Base-by-base conservation (phyloP, 2,888 invertebrate species). In the Zaprionus obscuricornis region DNA sequence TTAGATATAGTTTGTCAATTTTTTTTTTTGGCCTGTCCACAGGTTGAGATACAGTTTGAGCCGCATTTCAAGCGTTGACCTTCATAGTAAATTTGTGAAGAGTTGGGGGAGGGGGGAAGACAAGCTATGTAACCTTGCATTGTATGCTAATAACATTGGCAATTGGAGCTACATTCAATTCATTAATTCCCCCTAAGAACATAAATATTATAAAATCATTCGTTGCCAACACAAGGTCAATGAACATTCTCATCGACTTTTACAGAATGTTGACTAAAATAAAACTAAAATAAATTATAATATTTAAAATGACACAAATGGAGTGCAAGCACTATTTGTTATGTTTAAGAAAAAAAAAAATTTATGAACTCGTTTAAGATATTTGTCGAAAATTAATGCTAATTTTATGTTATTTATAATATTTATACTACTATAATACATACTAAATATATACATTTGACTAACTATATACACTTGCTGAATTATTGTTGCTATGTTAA, bases 71-170 rank as follows among this genome's bases (percentile, higher is more conserved):
- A 33, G 27, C 10, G n/a, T n/a, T 47, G 65, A 10, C 65, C 67
- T 65, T 37, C 40, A 31, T 29, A 14, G 8, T 13, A 39, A 20
- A 5, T 47, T 39, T 52, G 74, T 70, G 43, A 67, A 56, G 45
- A 45, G 52, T 7, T 4, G 7, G 4, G 5, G 7, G 4, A 7
- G 22, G 4, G 7, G 22, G 4, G 7, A 7, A 4, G 47, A 66
- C 16, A 20, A 14, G n/a, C 13, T 20, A 1, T 55, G 2, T 2
- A 47, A 60, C 82, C 85, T 84, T 77, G 85, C 77, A 58, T 84
- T 81, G 66, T 69, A 46, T 55, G 81, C 50, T 60, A 67, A 60
- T 55, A n/a, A n/a, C 13, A 29, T 3, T 22, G 3, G 17, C 11
- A 6, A 7, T 18, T n/a, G n/a, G 5, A 16, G 20, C 37, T 3